phyloP scores from a whole-genome alignment of 2,113 vertebrate species.

The Phyllopteryx taeniolatus region DNA sequence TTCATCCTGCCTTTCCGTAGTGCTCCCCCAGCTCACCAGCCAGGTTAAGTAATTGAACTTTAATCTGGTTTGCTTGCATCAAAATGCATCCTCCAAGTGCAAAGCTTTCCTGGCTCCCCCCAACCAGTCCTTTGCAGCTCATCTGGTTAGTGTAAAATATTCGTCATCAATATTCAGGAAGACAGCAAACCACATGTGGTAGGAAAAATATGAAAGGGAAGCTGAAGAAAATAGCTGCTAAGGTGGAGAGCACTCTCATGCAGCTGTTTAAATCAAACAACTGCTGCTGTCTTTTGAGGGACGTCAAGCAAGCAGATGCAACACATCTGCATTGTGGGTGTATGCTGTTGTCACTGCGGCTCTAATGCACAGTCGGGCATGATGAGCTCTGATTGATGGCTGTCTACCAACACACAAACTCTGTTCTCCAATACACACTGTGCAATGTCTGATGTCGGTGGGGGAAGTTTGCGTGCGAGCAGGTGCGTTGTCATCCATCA shows the following conservation, averaged over 20 bases:
- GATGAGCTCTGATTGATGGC: constrained; percentile 55
- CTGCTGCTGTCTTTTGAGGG: constrained; percentile 11
- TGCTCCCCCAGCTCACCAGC: constrained; percentile 5
- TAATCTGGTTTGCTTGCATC: constrained; percentile 41
- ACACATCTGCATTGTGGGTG: constrained; percentile 31
- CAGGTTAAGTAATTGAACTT: constrained; percentile 23
- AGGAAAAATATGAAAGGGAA: constrained; percentile 19
- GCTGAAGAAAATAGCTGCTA: constrained; percentile 7
- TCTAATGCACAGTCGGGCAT: constrained; percentile 16
- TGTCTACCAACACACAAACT: constrained; percentile 41
- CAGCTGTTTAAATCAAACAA: constrained; percentile 23
- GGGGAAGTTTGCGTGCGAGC: constrained; percentile 18
- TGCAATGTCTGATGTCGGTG: constrained; percentile 37
- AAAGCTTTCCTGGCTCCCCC: constrained; percentile 23
- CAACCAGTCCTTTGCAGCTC: constrained; percentile 10
- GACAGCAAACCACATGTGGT: not conserved
- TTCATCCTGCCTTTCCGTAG: constrained; percentile 18
- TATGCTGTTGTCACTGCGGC: constrained; percentile 39
- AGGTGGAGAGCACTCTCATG: constrained; percentile 6
- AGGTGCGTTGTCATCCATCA: constrained; percentile 57
- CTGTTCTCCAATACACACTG: constrained; percentile 37
- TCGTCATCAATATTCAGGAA: constrained; percentile 14
- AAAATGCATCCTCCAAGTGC: constrained; percentile 17
- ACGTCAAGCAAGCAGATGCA: constrained; percentile 34
- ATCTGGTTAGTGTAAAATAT: constrained; percentile 30